Evolutionary conservation across 2,113 vertebrate species (phyloP).

Genomic region (Oenanthe melanoleuca): DNA sequence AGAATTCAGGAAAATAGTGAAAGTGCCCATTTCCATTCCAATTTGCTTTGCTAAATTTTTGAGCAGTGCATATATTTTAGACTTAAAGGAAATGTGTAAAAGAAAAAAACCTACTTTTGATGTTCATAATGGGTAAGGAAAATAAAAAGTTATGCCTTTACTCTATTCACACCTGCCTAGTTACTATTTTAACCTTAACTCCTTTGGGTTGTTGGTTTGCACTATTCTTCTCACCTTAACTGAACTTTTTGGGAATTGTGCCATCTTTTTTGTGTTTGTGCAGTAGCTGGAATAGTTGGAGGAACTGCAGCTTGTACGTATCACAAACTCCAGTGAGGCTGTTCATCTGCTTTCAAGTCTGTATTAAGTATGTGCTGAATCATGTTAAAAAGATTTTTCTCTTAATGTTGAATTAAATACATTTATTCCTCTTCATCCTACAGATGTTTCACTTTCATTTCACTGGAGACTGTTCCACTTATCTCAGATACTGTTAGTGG

Average conservation of each 20-base stretch:
- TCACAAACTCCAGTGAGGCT: slow-evolving; percentile 5
- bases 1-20: background rate
- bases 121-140: background rate
- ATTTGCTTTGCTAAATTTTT: background rate
- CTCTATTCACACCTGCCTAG: background rate
- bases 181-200: background rate
- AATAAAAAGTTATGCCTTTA: background rate
- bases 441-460: slow-evolving; percentile 18
- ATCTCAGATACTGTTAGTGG: background rate
- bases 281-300: background rate
- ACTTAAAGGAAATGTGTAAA: background rate
- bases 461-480: background rate
- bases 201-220: background rate
- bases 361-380: slow-evolving; percentile 40
- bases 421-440: slow-evolving; percentile 51
- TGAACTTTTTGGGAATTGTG: background rate
- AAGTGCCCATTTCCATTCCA: background rate
- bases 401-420: slow-evolving; percentile 32
- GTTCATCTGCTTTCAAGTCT: slow-evolving; percentile 21
- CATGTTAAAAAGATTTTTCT: slow-evolving; percentile 29
- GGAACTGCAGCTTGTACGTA: background rate
- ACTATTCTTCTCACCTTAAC: background rate
- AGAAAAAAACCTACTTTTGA: background rate
- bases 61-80: background rate
- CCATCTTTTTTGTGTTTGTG: background rate